Base-by-base conservation (phyloP, 2,888 invertebrate genomes). In the Oscheius sp. region DNA sequence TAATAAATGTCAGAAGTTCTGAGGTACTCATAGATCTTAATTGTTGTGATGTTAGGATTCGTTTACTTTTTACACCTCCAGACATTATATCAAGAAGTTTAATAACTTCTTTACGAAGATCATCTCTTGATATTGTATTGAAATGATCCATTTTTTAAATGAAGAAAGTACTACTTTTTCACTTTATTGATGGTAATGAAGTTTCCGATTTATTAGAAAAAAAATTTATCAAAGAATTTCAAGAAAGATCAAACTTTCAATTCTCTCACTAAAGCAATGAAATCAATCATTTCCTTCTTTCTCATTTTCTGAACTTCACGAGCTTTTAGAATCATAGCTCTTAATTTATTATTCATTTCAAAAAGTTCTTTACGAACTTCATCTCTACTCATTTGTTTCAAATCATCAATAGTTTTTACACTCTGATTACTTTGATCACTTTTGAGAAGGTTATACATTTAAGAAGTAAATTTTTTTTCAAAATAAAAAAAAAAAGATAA, bases 11-110 rank as follows among this genome's bases (percentile, higher is more conserved):
- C 20, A 50, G 24, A 67, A 70, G 57, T 2, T 70, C 62, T 44
- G 66, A 50, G 38, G 62, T 68, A 30, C 38, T 68, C 71, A 68
- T 68, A 41, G 45, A 67, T 68, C 69, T n/a, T n/a, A n/a, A n/a
- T n/a, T n/a, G n/a, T n/a, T n/a, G n/a, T n/a, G n/a, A n/a, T n/a
- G n/a, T n/a, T n/a, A n/a, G n/a, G n/a, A n/a, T n/a, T n/a, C n/a
- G n/a, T n/a, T n/a, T n/a, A n/a, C n/a, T n/a, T n/a, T 38, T n/a
- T n/a, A n/a, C n/a, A n/a, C n/a, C n/a, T n/a, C n/a, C n/a, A n/a
- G n/a, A n/a, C n/a, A n/a, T n/a, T n/a, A n/a, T n/a, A n/a, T n/a
- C n/a, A n/a, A n/a, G n/a, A n/a, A n/a, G n/a, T n/a, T n/a, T n/a
- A n/a, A n/a, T n/a, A n/a, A n/a, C n/a, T n/a, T n/a, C n/a, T n/a